A percentile compares a stretch with the other conserved stretches of the same genome.
Conservation (phyloP, 2,888 invertebrate species). For the Ecliptopera silaceata region DNA sequence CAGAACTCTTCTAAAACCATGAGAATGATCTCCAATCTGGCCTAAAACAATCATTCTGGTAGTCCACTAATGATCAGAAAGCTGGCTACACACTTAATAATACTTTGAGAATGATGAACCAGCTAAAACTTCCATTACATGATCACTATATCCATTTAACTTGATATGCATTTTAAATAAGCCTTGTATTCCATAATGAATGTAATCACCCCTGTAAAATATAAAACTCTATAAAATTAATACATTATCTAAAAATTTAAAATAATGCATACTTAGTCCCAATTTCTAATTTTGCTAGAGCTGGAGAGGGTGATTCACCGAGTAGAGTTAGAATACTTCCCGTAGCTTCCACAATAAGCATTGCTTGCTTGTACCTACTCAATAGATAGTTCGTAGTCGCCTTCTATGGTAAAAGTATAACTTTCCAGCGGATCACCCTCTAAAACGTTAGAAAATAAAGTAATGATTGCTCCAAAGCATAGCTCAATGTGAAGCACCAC, state of each 20-base stretch:
- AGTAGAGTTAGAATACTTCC: not conserved
- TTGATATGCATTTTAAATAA: not conserved
- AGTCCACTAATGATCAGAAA: constrained; percentile 16
- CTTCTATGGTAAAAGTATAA: no score
- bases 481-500: constrained; percentile 30
- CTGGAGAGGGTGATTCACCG: constrained; percentile 7
- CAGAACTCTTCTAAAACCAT: constrained; percentile 22
- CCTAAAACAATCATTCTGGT: constrained; percentile 15
- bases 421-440: constrained; percentile 12
- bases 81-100: constrained; percentile 9
- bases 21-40: constrained; percentile 20
- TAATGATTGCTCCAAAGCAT: constrained; percentile 23
- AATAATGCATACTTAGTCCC: not conserved
- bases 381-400: no score
- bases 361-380: not conserved
- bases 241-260: not conserved
- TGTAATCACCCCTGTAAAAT: not conserved
- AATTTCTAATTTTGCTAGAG: not conserved
- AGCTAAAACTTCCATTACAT: not conserved
- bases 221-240: not conserved
- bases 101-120: not conserved
- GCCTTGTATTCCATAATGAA: not conserved
- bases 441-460: constrained; percentile 6
- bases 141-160: not conserved
- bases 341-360: not conserved